Conservation (phyloP, 2,888 invertebrate genomes). For the Trissoscelio sp. region DNA sequence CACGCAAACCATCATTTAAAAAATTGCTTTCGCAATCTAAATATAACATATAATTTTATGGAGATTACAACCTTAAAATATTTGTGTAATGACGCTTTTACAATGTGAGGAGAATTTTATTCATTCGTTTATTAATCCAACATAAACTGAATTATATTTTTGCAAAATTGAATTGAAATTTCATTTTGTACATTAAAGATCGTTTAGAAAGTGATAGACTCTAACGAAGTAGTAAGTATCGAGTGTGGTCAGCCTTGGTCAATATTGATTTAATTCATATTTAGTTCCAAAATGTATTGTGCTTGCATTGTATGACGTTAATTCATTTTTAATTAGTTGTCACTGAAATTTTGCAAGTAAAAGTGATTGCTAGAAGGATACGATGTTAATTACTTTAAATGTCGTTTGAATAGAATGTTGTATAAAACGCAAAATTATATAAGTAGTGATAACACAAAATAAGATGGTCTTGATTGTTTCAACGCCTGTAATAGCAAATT, state of each 20-base stretch:
- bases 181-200: constrained; percentile 1
- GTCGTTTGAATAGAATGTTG: constrained; percentile 6
- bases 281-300: constrained; percentile 11
- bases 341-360: neutral
- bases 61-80: constrained; percentile 1
- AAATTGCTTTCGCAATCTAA: constrained; percentile 27
- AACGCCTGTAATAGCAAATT: constrained; percentile 55
- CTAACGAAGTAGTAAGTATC: constrained; percentile 71
- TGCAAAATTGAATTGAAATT: neutral
- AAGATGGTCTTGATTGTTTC: constrained; percentile 55
- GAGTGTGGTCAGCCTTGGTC: constrained; percentile 71
- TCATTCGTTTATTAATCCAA: neutral
- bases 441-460: constrained; percentile 45
- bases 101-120: neutral
- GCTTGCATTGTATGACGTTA: neutral
- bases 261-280: constrained; percentile 29
- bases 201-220: constrained; percentile 37
- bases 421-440: constrained; percentile 46
- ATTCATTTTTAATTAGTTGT: neutral
- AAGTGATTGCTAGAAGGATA: neutral
- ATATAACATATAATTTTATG: constrained; percentile 1
- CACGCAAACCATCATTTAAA: constrained; percentile 1
- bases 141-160: neutral
- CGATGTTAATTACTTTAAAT: constrained; percentile 20
- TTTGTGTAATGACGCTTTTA: constrained; percentile 9